phyloP scores from a whole-genome alignment of 2,113 vertebrate species.

The Henicopernis longicauda region DNA sequence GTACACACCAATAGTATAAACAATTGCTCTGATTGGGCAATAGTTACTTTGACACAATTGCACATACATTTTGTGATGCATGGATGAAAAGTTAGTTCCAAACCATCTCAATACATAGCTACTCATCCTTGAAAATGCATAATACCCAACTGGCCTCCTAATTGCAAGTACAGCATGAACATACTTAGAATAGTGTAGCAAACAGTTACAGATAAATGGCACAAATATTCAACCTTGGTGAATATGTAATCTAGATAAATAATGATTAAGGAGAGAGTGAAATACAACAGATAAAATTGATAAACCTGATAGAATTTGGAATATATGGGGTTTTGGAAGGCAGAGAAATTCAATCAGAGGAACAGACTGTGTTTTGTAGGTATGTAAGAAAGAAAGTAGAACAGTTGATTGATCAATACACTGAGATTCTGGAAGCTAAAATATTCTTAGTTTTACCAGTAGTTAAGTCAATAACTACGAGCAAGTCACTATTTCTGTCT shows the following conservation, averaged over 20 bases:
- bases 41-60: neutral
- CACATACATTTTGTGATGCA: neutral
- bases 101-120: neutral
- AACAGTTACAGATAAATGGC: neutral
- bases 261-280: neutral
- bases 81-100: neutral
- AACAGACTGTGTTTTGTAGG: neutral
- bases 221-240: neutral
- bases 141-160: neutral
- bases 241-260: neutral
- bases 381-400: neutral
- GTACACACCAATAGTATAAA: neutral
- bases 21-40: neutral
- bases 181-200: neutral
- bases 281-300: neutral
- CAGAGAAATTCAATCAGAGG: neutral
- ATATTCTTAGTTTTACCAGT: neutral
- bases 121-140: neutral
- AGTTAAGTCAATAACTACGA: neutral
- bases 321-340: neutral
- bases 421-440: neutral
- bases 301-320: neutral
- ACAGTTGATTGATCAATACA: neutral
- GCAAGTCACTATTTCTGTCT: neutral
- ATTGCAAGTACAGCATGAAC: neutral